These are phyloP conservation scores for Penaeus indicus DNA, from an alignment of 1,140 invertebrate genomes.

Conservation along the genomic window DNA sequence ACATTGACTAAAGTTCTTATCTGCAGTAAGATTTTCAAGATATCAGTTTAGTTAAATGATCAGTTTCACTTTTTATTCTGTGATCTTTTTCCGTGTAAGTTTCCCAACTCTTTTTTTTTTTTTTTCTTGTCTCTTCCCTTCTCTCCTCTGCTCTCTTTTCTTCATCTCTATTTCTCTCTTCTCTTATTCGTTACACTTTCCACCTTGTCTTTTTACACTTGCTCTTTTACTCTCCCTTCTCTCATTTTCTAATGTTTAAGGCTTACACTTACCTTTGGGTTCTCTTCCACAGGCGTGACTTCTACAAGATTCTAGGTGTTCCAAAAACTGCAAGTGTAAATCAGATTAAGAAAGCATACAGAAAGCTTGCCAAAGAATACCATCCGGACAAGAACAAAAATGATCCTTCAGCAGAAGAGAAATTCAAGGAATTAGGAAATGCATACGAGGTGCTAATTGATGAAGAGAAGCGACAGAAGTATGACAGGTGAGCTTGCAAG, in stretches of 20 bases:
- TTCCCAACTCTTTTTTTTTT: background rate
- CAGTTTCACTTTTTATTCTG: background rate
- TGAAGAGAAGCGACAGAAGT: conserved; percentile 92
- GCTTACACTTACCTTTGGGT: too few species aligned
- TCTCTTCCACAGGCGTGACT: conserved; percentile 83
- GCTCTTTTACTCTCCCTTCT: background rate
- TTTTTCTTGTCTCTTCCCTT: background rate
- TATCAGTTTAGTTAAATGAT: too few species aligned
- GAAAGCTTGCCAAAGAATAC: conserved; percentile 93
- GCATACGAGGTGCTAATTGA: conserved; percentile 98
- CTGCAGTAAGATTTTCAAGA: too few species aligned
- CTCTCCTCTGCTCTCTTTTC: background rate
- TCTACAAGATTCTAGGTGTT: conserved; percentile 94
- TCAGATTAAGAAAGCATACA: conserved; percentile 98
- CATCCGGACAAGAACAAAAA: conserved; percentile 99
- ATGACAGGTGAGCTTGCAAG: conserved; percentile 77
- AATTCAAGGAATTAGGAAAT: conserved; percentile 96
- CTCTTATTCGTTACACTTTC: background rate
- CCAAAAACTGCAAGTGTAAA: conserved; percentile 86
- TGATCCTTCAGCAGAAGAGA: conserved; percentile 90
- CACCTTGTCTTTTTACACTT: background rate
- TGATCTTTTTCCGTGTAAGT: background rate
- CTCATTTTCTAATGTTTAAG: too few species aligned
- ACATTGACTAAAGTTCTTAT: too few species aligned
- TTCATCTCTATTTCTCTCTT: background rate